Evolutionary conservation across 2,797 vertebrate species (phyloP).

Genomic region (Coregonus sp.): DNA sequence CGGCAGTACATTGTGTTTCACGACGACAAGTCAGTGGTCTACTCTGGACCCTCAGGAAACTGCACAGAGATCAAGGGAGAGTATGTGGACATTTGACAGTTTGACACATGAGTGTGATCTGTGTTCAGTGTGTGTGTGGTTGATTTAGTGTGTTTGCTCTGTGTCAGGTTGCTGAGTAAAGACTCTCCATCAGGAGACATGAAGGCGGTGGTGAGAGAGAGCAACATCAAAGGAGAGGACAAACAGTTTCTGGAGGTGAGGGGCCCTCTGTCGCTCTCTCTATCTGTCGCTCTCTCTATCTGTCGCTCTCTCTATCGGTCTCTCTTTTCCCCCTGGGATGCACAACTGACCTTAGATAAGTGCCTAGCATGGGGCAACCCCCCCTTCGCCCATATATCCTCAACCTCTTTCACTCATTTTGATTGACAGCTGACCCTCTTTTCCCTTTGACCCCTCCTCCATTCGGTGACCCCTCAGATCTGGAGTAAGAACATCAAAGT

Average conservation of each 20-base stretch:
- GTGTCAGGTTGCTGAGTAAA: slow-evolving; percentile 83
- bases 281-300: neutral
- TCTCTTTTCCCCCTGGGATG: neutral
- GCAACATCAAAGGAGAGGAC: slow-evolving; percentile 82
- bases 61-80: slow-evolving; percentile 93
- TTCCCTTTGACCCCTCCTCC: neutral
- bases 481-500: slow-evolving; percentile 95
- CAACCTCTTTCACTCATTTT: neutral
- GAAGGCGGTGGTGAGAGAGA: slow-evolving; percentile 91
- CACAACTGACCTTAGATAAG: neutral
- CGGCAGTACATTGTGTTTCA: slow-evolving; percentile 95
- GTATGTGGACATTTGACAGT: slow-evolving; percentile 74
- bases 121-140: slow-evolving; percentile 60
- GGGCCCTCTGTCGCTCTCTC: neutral
- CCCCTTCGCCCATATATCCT: neutral
- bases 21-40: slow-evolving; percentile 86
- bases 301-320: neutral
- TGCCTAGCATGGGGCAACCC: neutral
- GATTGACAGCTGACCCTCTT: neutral
- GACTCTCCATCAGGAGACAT: slow-evolving; percentile 90
- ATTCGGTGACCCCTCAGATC: slow-evolving; percentile 71
- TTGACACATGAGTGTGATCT: neutral
- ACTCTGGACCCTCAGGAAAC: slow-evolving; percentile 88
- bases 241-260: slow-evolving; percentile 94
- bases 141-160: slow-evolving; percentile 57